Percentiles rank a stretch among this genome's conserved stretches.
Conservation (phyloP, 2,888 invertebrate species). For the Rhorus exstirpatorius region DNA sequence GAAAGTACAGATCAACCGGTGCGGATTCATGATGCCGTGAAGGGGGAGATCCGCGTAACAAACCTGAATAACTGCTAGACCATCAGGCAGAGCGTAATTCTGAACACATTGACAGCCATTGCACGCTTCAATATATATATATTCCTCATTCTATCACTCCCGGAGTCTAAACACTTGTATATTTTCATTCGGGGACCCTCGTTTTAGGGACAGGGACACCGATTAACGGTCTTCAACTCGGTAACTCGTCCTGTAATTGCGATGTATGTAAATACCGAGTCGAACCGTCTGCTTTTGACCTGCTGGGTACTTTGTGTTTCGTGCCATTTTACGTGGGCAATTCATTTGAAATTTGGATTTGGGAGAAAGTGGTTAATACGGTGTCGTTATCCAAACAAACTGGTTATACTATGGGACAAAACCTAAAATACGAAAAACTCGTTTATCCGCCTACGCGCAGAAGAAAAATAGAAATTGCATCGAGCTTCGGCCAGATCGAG, state of each 20-base stretch:
- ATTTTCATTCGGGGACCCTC: slow-evolving; percentile 72
- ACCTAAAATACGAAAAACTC: too few relatives aligned
- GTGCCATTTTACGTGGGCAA: neutral
- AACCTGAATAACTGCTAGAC: slow-evolving; percentile 66
- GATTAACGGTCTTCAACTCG: slow-evolving; percentile 69
- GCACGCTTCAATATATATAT: slow-evolving; percentile 68
- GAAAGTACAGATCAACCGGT: slow-evolving; percentile 58
- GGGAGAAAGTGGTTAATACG: neutral
- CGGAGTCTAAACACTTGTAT: slow-evolving; percentile 71
- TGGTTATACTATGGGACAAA: too few relatives aligned
- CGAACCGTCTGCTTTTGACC: neutral
- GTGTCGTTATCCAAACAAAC: too few relatives aligned
- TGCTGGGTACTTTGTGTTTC: neutral
- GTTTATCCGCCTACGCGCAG: neutral
- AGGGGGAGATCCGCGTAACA: slow-evolving; percentile 48
- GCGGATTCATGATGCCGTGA: slow-evolving; percentile 36
- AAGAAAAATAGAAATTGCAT: slow-evolving; percentile 6
- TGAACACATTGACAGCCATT: slow-evolving; percentile 46
- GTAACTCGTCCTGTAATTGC: slow-evolving; percentile 17
- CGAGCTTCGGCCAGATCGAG: slow-evolving; percentile 4
- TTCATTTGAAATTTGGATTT: slow-evolving; percentile 12
- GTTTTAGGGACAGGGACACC: slow-evolving; percentile 74
- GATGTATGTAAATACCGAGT: neutral
- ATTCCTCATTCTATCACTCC: slow-evolving; percentile 55
- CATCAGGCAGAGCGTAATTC: slow-evolving; percentile 35